Conservation (phyloP, 2,113 vertebrate genomes). For the Syrmaticus mikado region DNA sequence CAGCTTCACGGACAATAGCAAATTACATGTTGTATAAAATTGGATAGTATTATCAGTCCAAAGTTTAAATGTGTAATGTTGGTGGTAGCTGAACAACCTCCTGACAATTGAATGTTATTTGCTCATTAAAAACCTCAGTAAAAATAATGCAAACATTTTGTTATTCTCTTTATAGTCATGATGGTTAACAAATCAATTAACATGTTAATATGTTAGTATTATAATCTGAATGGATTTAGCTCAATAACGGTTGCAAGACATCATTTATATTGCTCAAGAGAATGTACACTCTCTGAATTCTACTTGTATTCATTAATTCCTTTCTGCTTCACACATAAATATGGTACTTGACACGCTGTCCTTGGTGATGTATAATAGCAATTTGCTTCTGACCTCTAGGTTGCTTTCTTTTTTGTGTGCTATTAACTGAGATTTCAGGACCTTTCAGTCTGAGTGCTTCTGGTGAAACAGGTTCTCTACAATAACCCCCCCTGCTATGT, state of each 20-base stretch:
- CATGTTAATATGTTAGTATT: constrained; percentile 29
- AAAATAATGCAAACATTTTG: neutral
- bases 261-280: constrained; percentile 16
- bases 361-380: constrained; percentile 48
- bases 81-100: neutral
- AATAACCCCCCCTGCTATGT: neutral
- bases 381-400: constrained; percentile 34
- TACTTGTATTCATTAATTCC: constrained; percentile 18
- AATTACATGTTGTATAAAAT: neutral
- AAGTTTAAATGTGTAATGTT: constrained; percentile 14
- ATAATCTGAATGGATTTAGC: constrained; percentile 23
- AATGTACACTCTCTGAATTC: constrained; percentile 31
- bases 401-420: neutral
- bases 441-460: neutral
- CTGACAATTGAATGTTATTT: constrained; percentile 5
- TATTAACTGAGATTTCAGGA: constrained; percentile 11
- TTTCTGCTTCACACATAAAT: constrained; percentile 54
- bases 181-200: constrained; percentile 52
- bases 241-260: constrained; percentile 26
- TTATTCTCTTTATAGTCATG: neutral
- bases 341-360: constrained; percentile 27
- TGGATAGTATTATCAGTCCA: neutral
- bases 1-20: neutral
- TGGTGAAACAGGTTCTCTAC: neutral
- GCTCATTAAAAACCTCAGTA: neutral